Percentiles rank a stretch among this genome's conserved stretches.
Evolutionary conservation across 2,113 vertebrate species (phyloP).

Genomic region (Salvelinus namaycush): DNA sequence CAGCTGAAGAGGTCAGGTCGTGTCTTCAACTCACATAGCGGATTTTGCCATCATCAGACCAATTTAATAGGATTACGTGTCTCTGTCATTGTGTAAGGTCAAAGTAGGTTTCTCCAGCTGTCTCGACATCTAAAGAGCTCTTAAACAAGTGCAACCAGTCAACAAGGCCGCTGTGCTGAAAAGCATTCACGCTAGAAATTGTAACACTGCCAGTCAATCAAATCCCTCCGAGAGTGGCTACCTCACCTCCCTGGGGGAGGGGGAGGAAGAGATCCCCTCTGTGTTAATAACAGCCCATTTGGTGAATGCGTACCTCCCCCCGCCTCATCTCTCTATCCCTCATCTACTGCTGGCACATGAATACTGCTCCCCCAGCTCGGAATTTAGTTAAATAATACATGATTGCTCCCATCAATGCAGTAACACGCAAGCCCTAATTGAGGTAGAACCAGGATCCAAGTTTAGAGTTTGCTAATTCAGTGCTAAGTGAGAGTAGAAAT

Average conservation of each 20-base stretch:
- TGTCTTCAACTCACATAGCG: constrained; percentile 28
- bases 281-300: constrained; percentile 15
- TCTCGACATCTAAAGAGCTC: too few relatives aligned
- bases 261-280: constrained; percentile 5
- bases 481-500: constrained; percentile 30
- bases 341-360: constrained; percentile 7
- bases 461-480: constrained; percentile 32
- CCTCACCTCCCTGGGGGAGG: background rate
- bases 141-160: constrained; percentile 28
- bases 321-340: background rate
- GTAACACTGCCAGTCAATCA: background rate
- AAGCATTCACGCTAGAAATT: background rate
- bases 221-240: background rate
- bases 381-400: constrained; percentile 50
- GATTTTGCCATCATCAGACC: too few relatives aligned
- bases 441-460: constrained; percentile 21
- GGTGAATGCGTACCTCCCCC: constrained; percentile 8
- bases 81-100: background rate
- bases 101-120: too few relatives aligned
- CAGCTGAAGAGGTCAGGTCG: background rate
- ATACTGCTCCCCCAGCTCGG: constrained; percentile 8
- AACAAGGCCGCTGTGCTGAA: constrained; percentile 7
- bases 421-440: constrained; percentile 48
- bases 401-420: constrained; percentile 50
- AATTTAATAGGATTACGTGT: constrained; percentile 31